Conservation (phyloP, 23 tunicate genomes). For the Trididemnum nubilum region DNA sequence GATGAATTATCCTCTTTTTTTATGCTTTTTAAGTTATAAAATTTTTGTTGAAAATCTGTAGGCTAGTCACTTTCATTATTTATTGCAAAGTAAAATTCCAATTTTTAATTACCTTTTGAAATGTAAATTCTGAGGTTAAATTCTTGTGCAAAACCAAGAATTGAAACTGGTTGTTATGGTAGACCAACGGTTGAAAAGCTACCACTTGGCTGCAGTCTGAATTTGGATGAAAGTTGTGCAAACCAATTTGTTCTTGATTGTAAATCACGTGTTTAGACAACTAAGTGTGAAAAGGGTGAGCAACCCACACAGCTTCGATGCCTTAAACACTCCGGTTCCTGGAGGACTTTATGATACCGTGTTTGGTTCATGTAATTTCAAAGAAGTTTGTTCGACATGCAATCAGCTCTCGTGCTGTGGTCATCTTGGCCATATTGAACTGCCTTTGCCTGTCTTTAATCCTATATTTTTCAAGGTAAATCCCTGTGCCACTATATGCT, state of each 20-base stretch:
- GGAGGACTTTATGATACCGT: slow-evolving; percentile 85
- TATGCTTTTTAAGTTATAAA: too few relatives aligned
- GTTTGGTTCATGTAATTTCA: slow-evolving; percentile 54
- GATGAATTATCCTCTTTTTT: too few relatives aligned
- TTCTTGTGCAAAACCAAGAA: not conserved
- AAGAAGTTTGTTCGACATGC: slow-evolving; percentile 80
- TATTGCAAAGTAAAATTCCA: too few relatives aligned
- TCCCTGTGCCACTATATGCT: too few relatives aligned
- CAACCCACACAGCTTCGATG: slow-evolving; percentile 71
- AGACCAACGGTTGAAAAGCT: not conserved
- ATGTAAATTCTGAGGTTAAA: too few relatives aligned
- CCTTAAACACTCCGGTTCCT: slow-evolving; percentile 52
- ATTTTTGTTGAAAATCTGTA: too few relatives aligned
- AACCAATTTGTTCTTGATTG: too few relatives aligned
- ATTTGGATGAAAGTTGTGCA: too few relatives aligned
- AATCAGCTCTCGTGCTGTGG: slow-evolving; percentile 73
- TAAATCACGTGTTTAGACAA: slow-evolving; percentile 55
- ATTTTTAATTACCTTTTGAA: too few relatives aligned
- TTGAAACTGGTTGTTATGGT: not conserved
- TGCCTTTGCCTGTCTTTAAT: slow-evolving; percentile 84
- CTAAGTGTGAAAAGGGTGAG: slow-evolving; percentile 64
- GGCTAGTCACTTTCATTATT: too few relatives aligned
- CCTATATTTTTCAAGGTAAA: slow-evolving; percentile 86
- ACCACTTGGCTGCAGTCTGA: too few relatives aligned
- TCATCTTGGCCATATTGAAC: slow-evolving; percentile 82